Evolutionary conservation across 2,113 vertebrate species (phyloP).

Genomic region (Phodopus roborovskii): DNA sequence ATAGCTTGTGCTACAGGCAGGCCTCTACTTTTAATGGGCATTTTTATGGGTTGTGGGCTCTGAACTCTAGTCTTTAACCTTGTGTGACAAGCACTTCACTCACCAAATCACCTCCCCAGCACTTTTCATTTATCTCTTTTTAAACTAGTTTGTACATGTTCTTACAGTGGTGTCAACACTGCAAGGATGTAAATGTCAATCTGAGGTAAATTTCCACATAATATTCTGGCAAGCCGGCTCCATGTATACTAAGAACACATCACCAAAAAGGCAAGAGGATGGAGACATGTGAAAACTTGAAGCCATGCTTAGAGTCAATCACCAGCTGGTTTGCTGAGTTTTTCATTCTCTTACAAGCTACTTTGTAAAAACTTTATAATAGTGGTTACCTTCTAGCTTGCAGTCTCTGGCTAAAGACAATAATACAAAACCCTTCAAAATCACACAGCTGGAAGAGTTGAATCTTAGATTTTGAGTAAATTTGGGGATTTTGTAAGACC

Average conservation of each 20-base stretch:
- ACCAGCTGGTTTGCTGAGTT: background rate
- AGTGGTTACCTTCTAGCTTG: background rate
- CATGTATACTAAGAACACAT: background rate
- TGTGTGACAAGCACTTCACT: background rate
- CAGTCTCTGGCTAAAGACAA: background rate
- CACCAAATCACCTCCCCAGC: background rate
- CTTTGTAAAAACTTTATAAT: background rate
- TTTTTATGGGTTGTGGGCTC: background rate
- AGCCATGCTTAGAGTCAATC: background rate
- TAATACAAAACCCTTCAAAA: background rate
- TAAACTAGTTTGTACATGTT: background rate
- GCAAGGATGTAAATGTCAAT: background rate
- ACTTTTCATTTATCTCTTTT: background rate
- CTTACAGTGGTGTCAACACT: background rate
- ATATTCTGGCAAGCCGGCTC: too few species aligned
- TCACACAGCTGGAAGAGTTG: background rate
- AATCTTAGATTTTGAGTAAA: background rate
- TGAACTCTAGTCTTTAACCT: background rate
- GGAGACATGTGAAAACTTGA: background rate
- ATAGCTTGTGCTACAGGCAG: background rate
- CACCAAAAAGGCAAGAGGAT: background rate
- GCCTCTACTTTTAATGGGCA: background rate
- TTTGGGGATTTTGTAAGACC: background rate
- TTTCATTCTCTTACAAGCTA: background rate
- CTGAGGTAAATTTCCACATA: background rate